These are phyloP conservation scores for Athene noctua DNA, from an alignment of 2,113 vertebrate species.

Conservation along the genomic window DNA sequence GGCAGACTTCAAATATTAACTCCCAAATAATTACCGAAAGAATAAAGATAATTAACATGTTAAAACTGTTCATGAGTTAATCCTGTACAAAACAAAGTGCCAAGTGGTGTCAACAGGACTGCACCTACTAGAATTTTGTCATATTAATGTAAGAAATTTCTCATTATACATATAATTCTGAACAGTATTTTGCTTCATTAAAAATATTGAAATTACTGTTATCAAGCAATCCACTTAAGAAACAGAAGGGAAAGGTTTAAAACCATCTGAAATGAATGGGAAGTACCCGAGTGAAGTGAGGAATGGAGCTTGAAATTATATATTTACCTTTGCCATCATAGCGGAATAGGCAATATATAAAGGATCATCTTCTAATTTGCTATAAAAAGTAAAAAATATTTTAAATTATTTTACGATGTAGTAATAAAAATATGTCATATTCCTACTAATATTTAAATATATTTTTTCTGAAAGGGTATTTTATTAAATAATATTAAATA, in stretches of 20 bases:
- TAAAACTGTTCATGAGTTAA: not conserved
- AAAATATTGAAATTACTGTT: not conserved
- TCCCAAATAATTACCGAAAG: not conserved
- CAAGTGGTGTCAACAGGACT: not conserved
- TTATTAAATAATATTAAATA: not conserved
- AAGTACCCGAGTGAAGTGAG: not conserved
- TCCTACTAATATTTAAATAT: not conserved
- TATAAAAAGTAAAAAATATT: constrained; percentile 57
- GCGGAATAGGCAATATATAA: constrained; percentile 95
- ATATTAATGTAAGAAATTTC: not conserved
- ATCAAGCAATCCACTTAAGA: not conserved
- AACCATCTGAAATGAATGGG: not conserved
- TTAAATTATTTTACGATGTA: not conserved
- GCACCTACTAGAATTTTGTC: not conserved
- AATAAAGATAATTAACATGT: not conserved
- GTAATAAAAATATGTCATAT: not conserved
- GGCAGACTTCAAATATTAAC: not conserved
- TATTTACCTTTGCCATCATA: constrained; percentile 97
- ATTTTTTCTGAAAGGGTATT: not conserved
- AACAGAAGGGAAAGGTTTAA: not conserved
- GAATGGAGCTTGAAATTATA: not conserved
- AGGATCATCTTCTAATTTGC: constrained; percentile 91
- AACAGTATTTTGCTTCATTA: not conserved
- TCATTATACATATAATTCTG: not conserved
- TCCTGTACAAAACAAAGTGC: not conserved